These are phyloP conservation scores for Alcedo atthis DNA, from an alignment of 2,797 vertebrate species.

Conservation along the genomic window DNA sequence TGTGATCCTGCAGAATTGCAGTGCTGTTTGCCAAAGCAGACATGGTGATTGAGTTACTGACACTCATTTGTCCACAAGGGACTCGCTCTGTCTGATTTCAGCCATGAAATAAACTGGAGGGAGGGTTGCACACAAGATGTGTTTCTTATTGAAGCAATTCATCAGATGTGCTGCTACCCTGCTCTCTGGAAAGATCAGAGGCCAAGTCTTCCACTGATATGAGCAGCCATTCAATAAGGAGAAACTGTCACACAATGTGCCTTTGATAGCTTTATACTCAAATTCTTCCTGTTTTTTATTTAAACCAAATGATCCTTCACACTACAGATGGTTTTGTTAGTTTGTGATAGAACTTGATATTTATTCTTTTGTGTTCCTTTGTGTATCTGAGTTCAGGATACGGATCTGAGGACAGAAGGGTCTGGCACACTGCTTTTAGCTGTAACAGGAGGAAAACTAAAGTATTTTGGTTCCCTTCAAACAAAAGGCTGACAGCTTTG, in stretches of 20 bases:
- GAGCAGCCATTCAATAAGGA: background rate
- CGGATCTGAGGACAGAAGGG: background rate
- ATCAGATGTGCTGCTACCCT: background rate
- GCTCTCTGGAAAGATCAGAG: background rate
- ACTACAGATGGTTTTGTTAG: background rate
- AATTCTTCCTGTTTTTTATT: conserved; percentile 11
- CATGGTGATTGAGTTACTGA: background rate
- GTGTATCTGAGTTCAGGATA: background rate
- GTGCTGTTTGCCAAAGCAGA: background rate
- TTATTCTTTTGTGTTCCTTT: background rate
- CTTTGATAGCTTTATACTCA: background rate
- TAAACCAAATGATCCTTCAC: background rate
- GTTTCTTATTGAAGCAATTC: background rate
- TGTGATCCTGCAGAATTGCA: background rate
- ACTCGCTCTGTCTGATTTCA: conserved; percentile 4
- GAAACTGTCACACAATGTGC: background rate
- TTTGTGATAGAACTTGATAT: background rate
- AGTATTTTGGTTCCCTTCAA: background rate
- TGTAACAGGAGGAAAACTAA: background rate
- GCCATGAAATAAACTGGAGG: background rate
- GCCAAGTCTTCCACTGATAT: background rate
- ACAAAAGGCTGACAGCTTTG: background rate
- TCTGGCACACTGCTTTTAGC: background rate
- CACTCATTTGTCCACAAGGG: background rate
- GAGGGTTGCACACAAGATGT: background rate